These are phyloP conservation scores for Ametastegia equiseti DNA, from an alignment of 2,888 invertebrate species.

Conservation along the genomic window DNA sequence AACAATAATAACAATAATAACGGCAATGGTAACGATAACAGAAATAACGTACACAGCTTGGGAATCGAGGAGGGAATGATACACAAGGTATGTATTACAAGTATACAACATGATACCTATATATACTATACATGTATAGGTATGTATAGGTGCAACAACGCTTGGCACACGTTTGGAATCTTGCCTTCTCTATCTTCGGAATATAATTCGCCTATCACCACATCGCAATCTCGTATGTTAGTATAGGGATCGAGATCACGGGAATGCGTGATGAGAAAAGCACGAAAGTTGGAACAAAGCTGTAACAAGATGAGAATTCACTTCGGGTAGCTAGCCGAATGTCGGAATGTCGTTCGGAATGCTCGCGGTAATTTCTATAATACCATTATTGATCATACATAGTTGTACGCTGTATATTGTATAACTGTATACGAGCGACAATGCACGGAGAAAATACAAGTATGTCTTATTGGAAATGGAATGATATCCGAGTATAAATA, in stretches of 20 bases:
- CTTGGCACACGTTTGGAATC: background rate
- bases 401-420: too few relatives aligned
- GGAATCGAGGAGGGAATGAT: background rate
- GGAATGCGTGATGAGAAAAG: background rate
- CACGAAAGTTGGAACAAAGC: background rate
- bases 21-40: slow-evolving; percentile 9
- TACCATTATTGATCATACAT: background rate
- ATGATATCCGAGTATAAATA: background rate
- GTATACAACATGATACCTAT: background rate
- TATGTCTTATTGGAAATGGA: background rate
- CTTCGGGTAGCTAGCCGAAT: background rate
- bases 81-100: background rate
- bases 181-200: background rate
- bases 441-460: background rate
- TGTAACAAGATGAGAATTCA: background rate
- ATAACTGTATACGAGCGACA: background rate
- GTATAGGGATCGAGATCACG: too few relatives aligned
- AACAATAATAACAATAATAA: background rate
- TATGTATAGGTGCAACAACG: background rate
- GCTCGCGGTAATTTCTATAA: background rate
- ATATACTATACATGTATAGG: background rate
- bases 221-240: background rate
- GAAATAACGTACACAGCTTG: background rate
- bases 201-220: background rate
- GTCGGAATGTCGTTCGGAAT: background rate